Percentiles rank a stretch among this genome's conserved stretches.
Evolutionary conservation across 2,888 invertebrate genomes (phyloP).

Genomic region (Eilema sororculum): DNA sequence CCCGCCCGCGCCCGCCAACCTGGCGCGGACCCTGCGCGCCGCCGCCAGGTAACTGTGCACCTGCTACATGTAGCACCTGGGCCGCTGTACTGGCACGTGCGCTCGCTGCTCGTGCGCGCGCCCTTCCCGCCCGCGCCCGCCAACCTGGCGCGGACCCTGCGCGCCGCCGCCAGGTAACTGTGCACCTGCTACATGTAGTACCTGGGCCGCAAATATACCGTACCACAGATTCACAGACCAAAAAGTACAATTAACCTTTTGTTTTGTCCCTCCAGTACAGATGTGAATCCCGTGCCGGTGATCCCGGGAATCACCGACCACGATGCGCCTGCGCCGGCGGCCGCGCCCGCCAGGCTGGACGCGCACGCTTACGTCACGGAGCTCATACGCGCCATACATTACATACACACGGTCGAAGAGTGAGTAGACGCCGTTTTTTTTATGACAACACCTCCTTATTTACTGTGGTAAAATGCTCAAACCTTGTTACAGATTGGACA

Average conservation of each 20-base stretch:
- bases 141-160: constrained; percentile 92
- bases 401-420: constrained; percentile 79
- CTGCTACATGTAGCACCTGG: too few species aligned
- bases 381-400: constrained; percentile 73
- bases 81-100: too few species aligned
- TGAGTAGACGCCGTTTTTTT: constrained; percentile 64
- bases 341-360: constrained; percentile 61
- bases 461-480: neutral
- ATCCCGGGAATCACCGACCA: constrained; percentile 61
- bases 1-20: constrained; percentile 93
- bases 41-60: constrained; percentile 56
- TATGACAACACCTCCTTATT: neutral
- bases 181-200: neutral
- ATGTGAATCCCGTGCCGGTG: constrained; percentile 64
- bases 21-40: constrained; percentile 90
- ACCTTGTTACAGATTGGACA: constrained; percentile 76
- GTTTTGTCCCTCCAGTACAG: constrained; percentile 46
- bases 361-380: constrained; percentile 75
- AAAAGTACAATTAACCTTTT: neutral
- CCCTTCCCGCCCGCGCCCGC: constrained; percentile 94
- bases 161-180: constrained; percentile 69
- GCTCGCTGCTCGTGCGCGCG: constrained; percentile 85
- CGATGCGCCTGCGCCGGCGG: constrained; percentile 27
- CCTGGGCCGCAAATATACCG: too few species aligned
- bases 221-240: too few species aligned